Evolutionary conservation across 1,140 invertebrate genomes (phyloP).

Genomic region (Brachionus manjavacas): DNA sequence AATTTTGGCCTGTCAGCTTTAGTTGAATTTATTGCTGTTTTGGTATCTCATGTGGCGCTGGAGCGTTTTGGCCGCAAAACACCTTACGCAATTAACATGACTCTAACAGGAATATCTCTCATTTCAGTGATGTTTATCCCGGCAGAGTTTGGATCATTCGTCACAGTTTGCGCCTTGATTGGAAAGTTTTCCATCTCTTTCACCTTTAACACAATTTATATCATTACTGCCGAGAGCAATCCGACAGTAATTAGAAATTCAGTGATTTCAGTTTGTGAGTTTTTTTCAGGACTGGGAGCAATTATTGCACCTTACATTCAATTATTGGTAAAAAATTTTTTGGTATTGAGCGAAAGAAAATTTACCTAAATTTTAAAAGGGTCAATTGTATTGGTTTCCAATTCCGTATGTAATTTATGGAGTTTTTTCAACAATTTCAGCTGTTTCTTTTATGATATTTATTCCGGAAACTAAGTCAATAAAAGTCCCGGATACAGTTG

Average conservation of each 20-base stretch:
- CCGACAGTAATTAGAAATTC: conserved; percentile 34
- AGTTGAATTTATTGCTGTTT: conserved; percentile 45
- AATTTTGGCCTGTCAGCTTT: conserved; percentile 47
- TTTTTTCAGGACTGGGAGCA: not conserved
- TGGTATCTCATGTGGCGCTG: conserved; percentile 42
- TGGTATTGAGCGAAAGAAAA: not conserved
- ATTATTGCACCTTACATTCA: not conserved
- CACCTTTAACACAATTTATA: conserved; percentile 21
- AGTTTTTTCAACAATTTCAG: conserved; percentile 44
- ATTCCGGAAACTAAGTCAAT: conserved; percentile 47
- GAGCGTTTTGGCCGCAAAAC: conserved; percentile 36
- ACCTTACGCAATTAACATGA: conserved; percentile 11
- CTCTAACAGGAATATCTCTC: conserved; percentile 5
- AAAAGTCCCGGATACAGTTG: conserved; percentile 46
- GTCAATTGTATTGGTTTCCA: conserved; percentile 41
- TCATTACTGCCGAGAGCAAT: conserved; percentile 4
- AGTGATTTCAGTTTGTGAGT: not conserved
- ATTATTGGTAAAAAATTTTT: not conserved
- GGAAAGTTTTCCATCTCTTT: conserved; percentile 35
- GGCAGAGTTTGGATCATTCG: not conserved
- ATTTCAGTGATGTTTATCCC: conserved; percentile 17
- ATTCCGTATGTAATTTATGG: conserved; percentile 45
- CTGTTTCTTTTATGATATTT: conserved; percentile 41
- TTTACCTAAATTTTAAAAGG: not conserved
- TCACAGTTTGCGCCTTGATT: conserved; percentile 8